Evolutionary conservation across 2,113 vertebrate genomes (phyloP).

Genomic region (Thamnaconus septentrionalis): DNA sequence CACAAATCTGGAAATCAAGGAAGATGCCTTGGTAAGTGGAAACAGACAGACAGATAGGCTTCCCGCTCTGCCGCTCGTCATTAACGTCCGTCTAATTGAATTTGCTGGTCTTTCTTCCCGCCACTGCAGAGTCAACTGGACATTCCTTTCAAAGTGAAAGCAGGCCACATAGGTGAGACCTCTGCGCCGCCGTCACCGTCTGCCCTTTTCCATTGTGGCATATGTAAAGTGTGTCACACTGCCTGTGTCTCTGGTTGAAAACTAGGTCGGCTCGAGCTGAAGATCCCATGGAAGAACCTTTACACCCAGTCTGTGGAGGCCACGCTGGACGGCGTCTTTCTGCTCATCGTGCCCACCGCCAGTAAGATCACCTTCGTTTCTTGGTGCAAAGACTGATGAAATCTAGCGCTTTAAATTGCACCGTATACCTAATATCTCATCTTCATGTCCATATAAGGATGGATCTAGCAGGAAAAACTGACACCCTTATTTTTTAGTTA

Average conservation of each 20-base stretch:
- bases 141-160: constrained; percentile 96
- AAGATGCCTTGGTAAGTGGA: constrained; percentile 94
- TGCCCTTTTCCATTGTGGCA: not conserved
- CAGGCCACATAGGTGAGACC: constrained; percentile 92
- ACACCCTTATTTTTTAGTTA: too few species aligned
- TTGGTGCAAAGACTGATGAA: not conserved
- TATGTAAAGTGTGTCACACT: constrained; percentile 12
- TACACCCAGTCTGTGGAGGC: constrained; percentile 96
- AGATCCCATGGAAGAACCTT: constrained; percentile 97
- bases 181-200: not conserved
- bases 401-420: not conserved
- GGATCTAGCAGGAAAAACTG: too few species aligned
- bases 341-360: constrained; percentile 95
- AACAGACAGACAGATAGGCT: not conserved
- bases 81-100: not conserved
- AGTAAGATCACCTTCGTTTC: constrained; percentile 69
- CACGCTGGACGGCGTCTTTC: constrained; percentile 89
- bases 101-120: constrained; percentile 25
- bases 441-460: too few species aligned
- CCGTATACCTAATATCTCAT: not conserved
- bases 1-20: constrained; percentile 95
- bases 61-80: not conserved
- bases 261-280: constrained; percentile 87
- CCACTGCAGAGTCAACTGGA: constrained; percentile 88
- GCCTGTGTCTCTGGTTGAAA: not conserved